phyloP scores from a whole-genome alignment of 2,113 vertebrate species.

The Entomyzon cyanotis region DNA sequence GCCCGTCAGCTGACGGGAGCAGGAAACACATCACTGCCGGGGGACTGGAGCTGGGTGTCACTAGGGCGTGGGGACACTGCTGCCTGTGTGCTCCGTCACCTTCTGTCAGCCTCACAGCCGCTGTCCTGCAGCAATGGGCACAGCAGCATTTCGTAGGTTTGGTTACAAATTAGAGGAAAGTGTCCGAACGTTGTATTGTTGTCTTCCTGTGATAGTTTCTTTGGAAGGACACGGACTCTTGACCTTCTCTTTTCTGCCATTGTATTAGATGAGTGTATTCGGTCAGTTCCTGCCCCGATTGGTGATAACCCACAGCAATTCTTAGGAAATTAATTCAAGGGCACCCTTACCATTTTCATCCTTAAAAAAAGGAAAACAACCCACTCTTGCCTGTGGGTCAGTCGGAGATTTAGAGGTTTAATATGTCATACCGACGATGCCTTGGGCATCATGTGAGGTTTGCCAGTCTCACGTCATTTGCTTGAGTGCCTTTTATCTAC shows the following conservation, averaged over 20 bases:
- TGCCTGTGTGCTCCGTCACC: accelerated
- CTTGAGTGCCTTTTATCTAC: not conserved
- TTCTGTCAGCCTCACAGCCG: accelerated
- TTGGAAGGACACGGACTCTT: not conserved
- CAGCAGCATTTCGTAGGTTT: not conserved
- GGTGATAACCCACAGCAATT: not conserved
- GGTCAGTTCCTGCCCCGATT: accelerated
- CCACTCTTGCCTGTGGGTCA: not conserved
- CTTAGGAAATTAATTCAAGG: not conserved
- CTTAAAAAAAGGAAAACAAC: not conserved
- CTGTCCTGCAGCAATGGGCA: accelerated
- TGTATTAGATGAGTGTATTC: not conserved
- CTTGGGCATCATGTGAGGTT: not conserved
- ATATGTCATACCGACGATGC: not conserved
- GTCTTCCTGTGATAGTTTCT: not conserved
- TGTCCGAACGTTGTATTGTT: accelerated
- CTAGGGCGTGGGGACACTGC: accelerated
- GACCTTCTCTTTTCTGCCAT: not conserved
- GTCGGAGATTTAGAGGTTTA: not conserved
- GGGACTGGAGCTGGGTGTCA: accelerated
- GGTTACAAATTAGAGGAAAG: not conserved
- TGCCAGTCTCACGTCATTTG: not conserved
- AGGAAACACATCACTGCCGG: not conserved
- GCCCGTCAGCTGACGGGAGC: not conserved
- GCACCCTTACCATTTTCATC: not conserved